Evolutionary conservation across 2,888 invertebrate genomes (phyloP).

Genomic region (Stegana nigrithorax): DNA sequence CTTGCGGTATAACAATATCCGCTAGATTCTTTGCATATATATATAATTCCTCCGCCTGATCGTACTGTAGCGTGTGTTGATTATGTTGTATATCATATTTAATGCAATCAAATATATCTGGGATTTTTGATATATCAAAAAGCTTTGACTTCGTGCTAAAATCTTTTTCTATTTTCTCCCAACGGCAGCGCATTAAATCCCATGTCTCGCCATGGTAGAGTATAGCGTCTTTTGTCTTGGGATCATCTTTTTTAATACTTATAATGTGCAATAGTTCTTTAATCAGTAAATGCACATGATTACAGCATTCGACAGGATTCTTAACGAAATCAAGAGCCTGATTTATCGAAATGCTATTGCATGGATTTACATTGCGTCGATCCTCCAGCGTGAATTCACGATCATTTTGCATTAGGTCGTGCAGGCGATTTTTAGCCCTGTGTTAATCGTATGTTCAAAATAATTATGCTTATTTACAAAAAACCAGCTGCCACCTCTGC

Average conservation of each 20-base stretch:
- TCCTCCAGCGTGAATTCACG: constrained; percentile 88
- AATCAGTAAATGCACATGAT: constrained; percentile 88
- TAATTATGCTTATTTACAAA: not conserved
- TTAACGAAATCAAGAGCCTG: constrained; percentile 95
- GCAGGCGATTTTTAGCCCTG: constrained; percentile 95
- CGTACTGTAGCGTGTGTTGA: constrained; percentile 92
- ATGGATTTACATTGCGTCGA: constrained; percentile 89
- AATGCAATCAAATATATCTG: constrained; percentile 99
- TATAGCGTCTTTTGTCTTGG: constrained; percentile 91
- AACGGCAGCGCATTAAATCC: constrained; percentile 97
- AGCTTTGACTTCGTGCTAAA: constrained; percentile 92
- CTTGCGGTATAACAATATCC: constrained; percentile 99
- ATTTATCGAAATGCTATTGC: constrained; percentile 89
- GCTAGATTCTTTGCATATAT: constrained; percentile 97
- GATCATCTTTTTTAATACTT: constrained; percentile 85
- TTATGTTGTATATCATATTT: constrained; percentile 99
- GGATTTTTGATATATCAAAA: constrained; percentile 98
- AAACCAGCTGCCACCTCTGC: no score
- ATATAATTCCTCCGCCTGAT: constrained; percentile 89
- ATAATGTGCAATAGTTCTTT: constrained; percentile 88
- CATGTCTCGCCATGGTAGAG: constrained; percentile 98
- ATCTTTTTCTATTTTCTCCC: constrained; percentile 99
- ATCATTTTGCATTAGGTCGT: constrained; percentile 92
- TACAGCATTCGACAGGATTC: constrained; percentile 94
- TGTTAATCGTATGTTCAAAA: constrained; percentile 21